Evolutionary conservation across 2,113 vertebrate genomes (phyloP), one percentile per base, ranked within the genome.

Genomic region (Phalacrocorax carbo): DNA sequence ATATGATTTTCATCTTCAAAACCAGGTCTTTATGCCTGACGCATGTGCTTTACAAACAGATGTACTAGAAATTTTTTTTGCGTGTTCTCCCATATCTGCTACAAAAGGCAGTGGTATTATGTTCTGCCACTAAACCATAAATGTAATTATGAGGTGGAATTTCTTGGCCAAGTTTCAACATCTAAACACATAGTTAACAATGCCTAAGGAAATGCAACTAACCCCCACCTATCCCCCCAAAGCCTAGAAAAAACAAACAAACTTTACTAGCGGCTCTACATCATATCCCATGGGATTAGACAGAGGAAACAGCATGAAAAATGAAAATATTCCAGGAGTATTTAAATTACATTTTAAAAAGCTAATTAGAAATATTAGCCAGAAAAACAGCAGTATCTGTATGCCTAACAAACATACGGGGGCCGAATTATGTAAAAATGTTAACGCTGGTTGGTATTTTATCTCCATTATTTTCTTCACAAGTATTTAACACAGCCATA

Each of bases 191-290:
- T 17, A 77, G 70, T 93, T 95, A 94, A 96, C 90, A 93, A 95
- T 64, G 77, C 61, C 68, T 68, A 84, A 91, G 94, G 89, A 97
- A 96, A 97, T 68, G 65, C 65, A 94, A 60, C 65, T 73, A 84
- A 80, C 76, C 51, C 70, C 86, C 76, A 86, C 77, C 83, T 70
- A 42, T 38, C 12, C 46, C 64, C n/a, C 14, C 13, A 15, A 30
- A 83, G 60, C 69, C 81, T 82, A 91, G n/a, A 72, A 93, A 95
- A 96, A 96, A 70, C 77, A 92, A 94, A 94, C 90, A 91, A 89
- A 95, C 89, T 92, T 95, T 91, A 95, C 92, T 93, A 85, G 87
- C 1, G 0, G 44, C 79, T 82, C 89, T 82, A 69, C 57, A 46
- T 80, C 2, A 0, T 20, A 91, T 93, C 94, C 88, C 87, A 16